Evolutionary conservation across 2,888 invertebrate species (phyloP).

Genomic region (Atrina japonica): DNA sequence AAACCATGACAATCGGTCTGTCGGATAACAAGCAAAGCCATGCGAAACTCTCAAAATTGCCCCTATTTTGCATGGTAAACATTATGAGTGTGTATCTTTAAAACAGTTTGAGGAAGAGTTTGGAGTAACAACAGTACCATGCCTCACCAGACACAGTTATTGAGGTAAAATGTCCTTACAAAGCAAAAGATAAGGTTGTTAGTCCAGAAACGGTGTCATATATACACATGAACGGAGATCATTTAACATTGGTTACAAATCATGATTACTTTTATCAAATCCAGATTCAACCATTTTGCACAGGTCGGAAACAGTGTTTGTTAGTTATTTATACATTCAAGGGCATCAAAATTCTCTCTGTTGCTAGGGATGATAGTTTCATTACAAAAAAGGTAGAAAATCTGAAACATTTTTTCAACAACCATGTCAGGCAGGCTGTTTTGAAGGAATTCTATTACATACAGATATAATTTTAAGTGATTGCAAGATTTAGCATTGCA

Average conservation of each 20-base stretch:
- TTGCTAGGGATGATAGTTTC: too few species aligned
- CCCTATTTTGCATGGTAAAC: constrained; percentile 43
- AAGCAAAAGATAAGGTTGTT: constrained; percentile 29
- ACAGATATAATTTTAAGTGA: too few species aligned
- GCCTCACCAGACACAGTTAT: constrained; percentile 25
- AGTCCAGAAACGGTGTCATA: constrained; percentile 28
- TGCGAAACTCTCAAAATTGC: neutral
- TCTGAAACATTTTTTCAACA: too few species aligned
- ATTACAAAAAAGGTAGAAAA: too few species aligned
- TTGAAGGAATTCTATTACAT: too few species aligned
- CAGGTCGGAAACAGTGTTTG: constrained; percentile 23
- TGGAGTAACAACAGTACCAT: neutral
- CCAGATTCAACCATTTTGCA: constrained; percentile 46
- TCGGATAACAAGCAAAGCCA: neutral
- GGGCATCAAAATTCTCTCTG: constrained; percentile 9
- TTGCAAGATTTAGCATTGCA: too few species aligned
- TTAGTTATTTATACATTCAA: constrained; percentile 43
- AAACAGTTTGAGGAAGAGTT: constrained; percentile 27
- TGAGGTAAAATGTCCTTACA: constrained; percentile 52
- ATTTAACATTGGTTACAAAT: neutral
- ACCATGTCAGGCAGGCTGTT: too few species aligned
- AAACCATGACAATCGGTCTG: too few species aligned
- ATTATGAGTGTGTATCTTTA: constrained; percentile 41
- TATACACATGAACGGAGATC: constrained; percentile 22
- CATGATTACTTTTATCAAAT: constrained; percentile 47